Percentiles rank a stretch among this genome's conserved stretches.
phyloP scores from a whole-genome alignment of 2,113 vertebrate genomes.

The Labrus mixtus region DNA sequence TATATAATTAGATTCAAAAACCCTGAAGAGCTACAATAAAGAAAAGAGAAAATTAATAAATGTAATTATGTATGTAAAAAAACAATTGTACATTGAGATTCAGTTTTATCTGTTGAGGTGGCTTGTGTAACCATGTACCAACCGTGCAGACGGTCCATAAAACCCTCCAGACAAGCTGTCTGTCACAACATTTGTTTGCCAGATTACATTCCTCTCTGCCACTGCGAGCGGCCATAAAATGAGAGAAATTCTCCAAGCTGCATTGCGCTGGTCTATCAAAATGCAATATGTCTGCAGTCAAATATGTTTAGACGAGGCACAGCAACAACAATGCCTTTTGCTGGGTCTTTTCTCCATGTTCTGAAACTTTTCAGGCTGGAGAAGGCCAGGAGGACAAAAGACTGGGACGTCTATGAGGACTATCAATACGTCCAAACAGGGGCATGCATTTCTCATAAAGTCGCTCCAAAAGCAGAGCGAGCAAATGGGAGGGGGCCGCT shows the following conservation, averaged over 20 bases:
- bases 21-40: conserved; percentile 2
- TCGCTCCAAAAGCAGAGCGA: conserved; percentile 71
- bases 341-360: conserved; percentile 55
- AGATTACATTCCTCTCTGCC: conserved; percentile 82
- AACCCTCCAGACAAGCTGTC: conserved; percentile 81
- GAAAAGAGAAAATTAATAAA: conserved; percentile 14
- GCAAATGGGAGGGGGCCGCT: conserved; percentile 73
- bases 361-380: conserved; percentile 75
- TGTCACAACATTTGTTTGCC: conserved; percentile 86
- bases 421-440: conserved; percentile 81
- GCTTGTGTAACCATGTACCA: conserved; percentile 64
- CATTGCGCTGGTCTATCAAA: conserved; percentile 62
- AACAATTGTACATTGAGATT: conserved; percentile 35
- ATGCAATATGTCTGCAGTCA: conserved; percentile 77
- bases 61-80: conserved; percentile 28
- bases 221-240: conserved; percentile 75
- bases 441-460: conserved; percentile 83
- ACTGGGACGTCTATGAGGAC: conserved; percentile 68
- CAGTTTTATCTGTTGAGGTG: conserved; percentile 53
- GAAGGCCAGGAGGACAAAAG: conserved; percentile 71
- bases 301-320: conserved; percentile 71
- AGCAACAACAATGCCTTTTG: conserved; percentile 66
- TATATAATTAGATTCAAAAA: conserved; percentile 46
- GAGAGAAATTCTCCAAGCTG: conserved; percentile 69
- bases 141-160: conserved; percentile 76